A percentile compares a stretch with the other conserved stretches of the same genome.
phyloP scores from a whole-genome alignment of 1,140 invertebrate genomes.

The Oscheius sp. region DNA sequence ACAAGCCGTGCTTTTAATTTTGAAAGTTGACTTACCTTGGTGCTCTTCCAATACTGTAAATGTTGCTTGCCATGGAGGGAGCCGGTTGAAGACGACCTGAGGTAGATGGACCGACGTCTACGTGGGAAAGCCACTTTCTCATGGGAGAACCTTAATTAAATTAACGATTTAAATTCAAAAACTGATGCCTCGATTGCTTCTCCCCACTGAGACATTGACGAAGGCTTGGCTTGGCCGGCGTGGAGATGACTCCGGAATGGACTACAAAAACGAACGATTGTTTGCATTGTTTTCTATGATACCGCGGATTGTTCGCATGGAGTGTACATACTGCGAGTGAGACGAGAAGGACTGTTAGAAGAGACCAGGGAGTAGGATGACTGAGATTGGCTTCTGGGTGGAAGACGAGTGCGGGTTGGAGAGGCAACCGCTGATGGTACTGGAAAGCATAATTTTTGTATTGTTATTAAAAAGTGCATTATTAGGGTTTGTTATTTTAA shows the following conservation, averaged over 20 bases:
- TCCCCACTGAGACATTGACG: constrained; percentile 25
- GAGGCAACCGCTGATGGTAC: not conserved
- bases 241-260: not conserved
- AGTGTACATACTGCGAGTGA: constrained; percentile 1
- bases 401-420: not conserved
- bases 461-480: too few species aligned
- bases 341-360: not conserved
- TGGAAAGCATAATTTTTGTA: too few species aligned
- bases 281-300: constrained; percentile 3
- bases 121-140: constrained; percentile 23
- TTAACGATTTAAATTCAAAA: not conserved
- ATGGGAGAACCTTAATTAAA: constrained; percentile 13
- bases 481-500: too few species aligned
- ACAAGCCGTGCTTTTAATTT: too few species aligned
- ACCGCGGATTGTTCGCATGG: not conserved
- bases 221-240: constrained; percentile 1
- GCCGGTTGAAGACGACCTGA: not conserved
- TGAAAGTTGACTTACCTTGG: constrained; percentile 23
- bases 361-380: not conserved
- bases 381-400: not conserved
- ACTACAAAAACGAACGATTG: not conserved
- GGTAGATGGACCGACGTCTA: constrained; percentile 5
- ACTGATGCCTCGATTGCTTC: not conserved
- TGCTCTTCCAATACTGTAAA: constrained; percentile 11
- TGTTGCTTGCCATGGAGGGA: constrained; percentile 4